A percentile compares a stretch with the other conserved stretches of the same genome.
Evolutionary conservation across 2,113 vertebrate species (phyloP).

Genomic region (Alectura lathami): DNA sequence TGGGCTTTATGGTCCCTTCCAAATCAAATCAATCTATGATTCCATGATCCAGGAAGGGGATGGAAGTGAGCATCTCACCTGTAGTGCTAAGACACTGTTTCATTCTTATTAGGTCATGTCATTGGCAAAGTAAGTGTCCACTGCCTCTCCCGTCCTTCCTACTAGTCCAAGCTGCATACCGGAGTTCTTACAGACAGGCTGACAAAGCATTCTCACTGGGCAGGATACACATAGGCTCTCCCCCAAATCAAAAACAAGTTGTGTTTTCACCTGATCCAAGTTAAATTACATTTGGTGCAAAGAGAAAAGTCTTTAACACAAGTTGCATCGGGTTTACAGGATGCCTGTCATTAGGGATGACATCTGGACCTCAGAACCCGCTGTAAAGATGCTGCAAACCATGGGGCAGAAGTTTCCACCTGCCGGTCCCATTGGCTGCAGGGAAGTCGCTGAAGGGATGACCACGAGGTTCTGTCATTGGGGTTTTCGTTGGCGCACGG

Average conservation of each 20-base stretch:
- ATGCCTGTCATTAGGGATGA: neutral
- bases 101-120: neutral
- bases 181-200: neutral
- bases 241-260: neutral
- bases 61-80: neutral
- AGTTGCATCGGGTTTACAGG: neutral
- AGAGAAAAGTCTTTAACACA: neutral
- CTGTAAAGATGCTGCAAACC: neutral
- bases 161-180: rapidly evolving
- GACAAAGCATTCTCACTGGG: neutral
- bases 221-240: rapidly evolving
- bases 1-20: neutral
- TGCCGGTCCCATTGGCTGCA: neutral
- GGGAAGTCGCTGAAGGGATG: neutral
- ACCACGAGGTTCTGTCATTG: neutral
- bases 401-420: neutral
- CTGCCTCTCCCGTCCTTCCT: neutral
- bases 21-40: neutral
- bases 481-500: neutral
- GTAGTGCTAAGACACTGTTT: neutral
- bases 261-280: neutral
- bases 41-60: neutral
- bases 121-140: neutral
- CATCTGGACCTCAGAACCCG: neutral
- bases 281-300: neutral